These are phyloP conservation scores for Plebejus argus DNA, from an alignment of 2,888 invertebrate species.

Conservation along the genomic window DNA sequence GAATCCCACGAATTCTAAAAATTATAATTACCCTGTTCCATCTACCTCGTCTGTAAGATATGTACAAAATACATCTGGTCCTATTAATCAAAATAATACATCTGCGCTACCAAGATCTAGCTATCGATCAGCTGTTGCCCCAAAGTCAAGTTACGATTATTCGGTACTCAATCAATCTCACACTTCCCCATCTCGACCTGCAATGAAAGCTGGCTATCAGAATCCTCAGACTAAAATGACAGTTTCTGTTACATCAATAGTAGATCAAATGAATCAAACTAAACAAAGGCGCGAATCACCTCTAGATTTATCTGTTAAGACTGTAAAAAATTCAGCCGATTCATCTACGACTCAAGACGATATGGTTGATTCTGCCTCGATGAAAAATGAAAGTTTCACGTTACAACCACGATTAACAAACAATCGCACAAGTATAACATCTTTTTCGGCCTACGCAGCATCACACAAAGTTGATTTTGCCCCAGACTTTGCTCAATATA, in stretches of 20 bases:
- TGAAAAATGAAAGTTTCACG: slow-evolving; percentile 61
- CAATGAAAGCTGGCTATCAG: slow-evolving; percentile 64
- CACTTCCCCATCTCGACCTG: slow-evolving; percentile 63
- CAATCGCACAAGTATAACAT: slow-evolving; percentile 51
- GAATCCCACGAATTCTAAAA: slow-evolving; percentile 59
- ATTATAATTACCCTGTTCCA: slow-evolving; percentile 63
- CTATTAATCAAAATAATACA: slow-evolving; percentile 59
- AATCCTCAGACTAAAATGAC: slow-evolving; percentile 73
- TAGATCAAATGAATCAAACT: slow-evolving; percentile 74
- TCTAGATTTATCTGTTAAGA: slow-evolving; percentile 93
- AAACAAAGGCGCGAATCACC: slow-evolving; percentile 88
- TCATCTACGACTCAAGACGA: slow-evolving; percentile 91
- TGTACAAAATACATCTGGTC: slow-evolving; percentile 54
- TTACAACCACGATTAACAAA: slow-evolving; percentile 59
- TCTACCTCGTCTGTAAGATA: slow-evolving; percentile 67
- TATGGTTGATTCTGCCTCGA: slow-evolving; percentile 69
- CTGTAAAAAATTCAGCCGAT: slow-evolving; percentile 92
- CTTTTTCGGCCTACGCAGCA: slow-evolving; percentile 52
- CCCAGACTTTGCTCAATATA: slow-evolving; percentile 84
- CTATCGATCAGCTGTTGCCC: slow-evolving; percentile 57
- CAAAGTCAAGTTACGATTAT: slow-evolving; percentile 66
- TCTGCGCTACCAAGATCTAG: slow-evolving; percentile 54
- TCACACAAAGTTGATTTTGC: slow-evolving; percentile 90
- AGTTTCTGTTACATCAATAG: slow-evolving; percentile 73
- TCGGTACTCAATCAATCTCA: slow-evolving; percentile 58